Conservation (phyloP, 2,888 invertebrate species). For the Macaria liturata region DNA sequence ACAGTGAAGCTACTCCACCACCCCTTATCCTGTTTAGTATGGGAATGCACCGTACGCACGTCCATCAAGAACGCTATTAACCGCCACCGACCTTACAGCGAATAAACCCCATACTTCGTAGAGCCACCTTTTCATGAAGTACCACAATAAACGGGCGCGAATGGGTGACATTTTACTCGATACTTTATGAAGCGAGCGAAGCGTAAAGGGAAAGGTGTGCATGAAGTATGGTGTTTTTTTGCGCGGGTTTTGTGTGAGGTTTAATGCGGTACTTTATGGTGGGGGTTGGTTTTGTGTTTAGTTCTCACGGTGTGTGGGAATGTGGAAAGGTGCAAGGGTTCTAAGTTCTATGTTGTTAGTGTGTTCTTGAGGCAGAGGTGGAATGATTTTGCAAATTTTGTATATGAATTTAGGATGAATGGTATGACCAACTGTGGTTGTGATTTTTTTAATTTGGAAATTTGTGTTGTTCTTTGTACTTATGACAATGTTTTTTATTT, state of each 20-base stretch:
- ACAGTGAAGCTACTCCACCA: slow-evolving; percentile 67
- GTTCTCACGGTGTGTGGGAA: slow-evolving; percentile 81
- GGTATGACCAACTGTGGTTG: too few species aligned
- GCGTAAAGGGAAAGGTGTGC: slow-evolving; percentile 46
- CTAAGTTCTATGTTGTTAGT: slow-evolving; percentile 65
- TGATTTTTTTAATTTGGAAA: too few species aligned
- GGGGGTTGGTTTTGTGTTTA: slow-evolving; percentile 61
- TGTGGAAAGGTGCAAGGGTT: slow-evolving; percentile 70
- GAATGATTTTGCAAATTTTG: too few species aligned
- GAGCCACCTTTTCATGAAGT: slow-evolving; percentile 56
- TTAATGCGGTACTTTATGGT: slow-evolving; percentile 63
- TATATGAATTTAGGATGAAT: too few species aligned
- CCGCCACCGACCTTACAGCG: slow-evolving; percentile 29
- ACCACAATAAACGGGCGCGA: slow-evolving; percentile 41
- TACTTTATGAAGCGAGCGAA: slow-evolving; percentile 45
- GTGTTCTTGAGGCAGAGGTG: slow-evolving; percentile 31
- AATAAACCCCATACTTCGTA: slow-evolving; percentile 55
- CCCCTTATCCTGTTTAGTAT: slow-evolving; percentile 70
- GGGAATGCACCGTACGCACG: slow-evolving; percentile 68
- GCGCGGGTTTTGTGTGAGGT: slow-evolving; percentile 38
- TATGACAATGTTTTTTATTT: too few species aligned
- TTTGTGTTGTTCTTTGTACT: too few species aligned
- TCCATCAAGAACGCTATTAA: slow-evolving; percentile 55
- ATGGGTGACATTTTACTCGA: slow-evolving; percentile 41
- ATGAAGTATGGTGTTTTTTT: slow-evolving; percentile 51